These are phyloP conservation scores for Microctenopoma steveboyesi DNA, from an alignment of 2,797 vertebrate species.

Conservation along the genomic window DNA sequence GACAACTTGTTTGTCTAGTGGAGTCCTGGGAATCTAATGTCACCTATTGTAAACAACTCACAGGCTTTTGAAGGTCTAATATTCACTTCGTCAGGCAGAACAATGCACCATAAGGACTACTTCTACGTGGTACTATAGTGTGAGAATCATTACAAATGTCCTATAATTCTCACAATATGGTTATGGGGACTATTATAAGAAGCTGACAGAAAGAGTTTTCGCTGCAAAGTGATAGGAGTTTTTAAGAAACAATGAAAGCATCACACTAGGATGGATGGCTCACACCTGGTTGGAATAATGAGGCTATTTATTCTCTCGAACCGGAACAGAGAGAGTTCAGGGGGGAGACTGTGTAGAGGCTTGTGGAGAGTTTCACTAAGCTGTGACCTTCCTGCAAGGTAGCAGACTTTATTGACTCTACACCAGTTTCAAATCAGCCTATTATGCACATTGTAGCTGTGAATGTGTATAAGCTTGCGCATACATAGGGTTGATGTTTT, in stretches of 20 bases:
- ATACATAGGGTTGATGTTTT: not conserved
- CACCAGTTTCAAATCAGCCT: constrained; percentile 39
- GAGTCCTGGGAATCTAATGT: constrained; percentile 24
- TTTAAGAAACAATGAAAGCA: constrained; percentile 58
- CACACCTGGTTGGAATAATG: constrained; percentile 62
- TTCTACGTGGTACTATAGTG: constrained; percentile 8
- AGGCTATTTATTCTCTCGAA: constrained; percentile 74
- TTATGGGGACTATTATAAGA: constrained; percentile 9
- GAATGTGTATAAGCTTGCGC: constrained; percentile 33
- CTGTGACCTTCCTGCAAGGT: constrained; percentile 69
- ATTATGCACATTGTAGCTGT: constrained; percentile 16
- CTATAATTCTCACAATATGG: constrained; percentile 26
- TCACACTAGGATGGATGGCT: constrained; percentile 61
- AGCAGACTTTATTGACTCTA: constrained; percentile 54
- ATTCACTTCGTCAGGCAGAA: constrained; percentile 31
- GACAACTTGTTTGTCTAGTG: constrained; percentile 33
- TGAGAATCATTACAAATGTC: constrained; percentile 21
- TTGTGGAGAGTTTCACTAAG: constrained; percentile 52
- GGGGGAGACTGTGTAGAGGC: constrained; percentile 49
- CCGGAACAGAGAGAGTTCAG: constrained; percentile 66
- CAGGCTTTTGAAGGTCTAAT: constrained; percentile 8
- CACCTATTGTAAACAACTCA: constrained; percentile 46
- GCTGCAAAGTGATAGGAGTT: constrained; percentile 25
- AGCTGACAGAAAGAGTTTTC: constrained; percentile 33
- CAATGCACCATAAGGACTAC: constrained; percentile 5